These are phyloP conservation scores for Choloepus didactylus DNA, from an alignment of 2,797 vertebrate genomes.

Conservation along the genomic window DNA sequence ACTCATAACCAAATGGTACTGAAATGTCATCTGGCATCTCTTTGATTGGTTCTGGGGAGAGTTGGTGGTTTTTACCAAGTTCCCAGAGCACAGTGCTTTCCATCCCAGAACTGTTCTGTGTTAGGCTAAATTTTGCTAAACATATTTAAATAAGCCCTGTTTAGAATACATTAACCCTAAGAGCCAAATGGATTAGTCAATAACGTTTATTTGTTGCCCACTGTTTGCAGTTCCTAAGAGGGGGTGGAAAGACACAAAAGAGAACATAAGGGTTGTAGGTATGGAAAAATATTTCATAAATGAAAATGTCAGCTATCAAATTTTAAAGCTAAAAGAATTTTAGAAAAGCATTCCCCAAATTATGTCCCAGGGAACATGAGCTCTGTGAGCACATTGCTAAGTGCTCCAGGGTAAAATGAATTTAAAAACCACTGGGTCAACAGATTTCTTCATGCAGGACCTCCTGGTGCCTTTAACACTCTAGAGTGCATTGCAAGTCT, in stretches of 20 bases:
- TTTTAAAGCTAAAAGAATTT: conserved; percentile 52
- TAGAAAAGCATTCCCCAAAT: conserved; percentile 45
- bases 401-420: background rate
- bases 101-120: conserved; percentile 54
- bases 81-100: conserved; percentile 57
- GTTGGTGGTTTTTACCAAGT: conserved; percentile 61
- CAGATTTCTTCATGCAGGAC: background rate
- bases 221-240: conserved; percentile 26
- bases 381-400: conserved; percentile 16
- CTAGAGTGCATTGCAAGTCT: background rate
- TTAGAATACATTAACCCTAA: conserved; percentile 78
- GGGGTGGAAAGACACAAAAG: conserved; percentile 57
- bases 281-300: conserved; percentile 27
- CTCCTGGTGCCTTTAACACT: background rate
- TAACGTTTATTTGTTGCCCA: conserved; percentile 57
- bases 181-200: conserved; percentile 64
- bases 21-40: conserved; percentile 69
- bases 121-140: conserved; percentile 66
- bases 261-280: conserved; percentile 49
- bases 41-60: conserved; percentile 51
- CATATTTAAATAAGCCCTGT: conserved; percentile 49
- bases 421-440: background rate
- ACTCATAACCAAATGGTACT: conserved; percentile 43
- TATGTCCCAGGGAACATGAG: conserved; percentile 44
- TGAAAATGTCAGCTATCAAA: conserved; percentile 63